Base-by-base conservation (phyloP, 2,113 vertebrate genomes). In the Anhinga rufa region DNA sequence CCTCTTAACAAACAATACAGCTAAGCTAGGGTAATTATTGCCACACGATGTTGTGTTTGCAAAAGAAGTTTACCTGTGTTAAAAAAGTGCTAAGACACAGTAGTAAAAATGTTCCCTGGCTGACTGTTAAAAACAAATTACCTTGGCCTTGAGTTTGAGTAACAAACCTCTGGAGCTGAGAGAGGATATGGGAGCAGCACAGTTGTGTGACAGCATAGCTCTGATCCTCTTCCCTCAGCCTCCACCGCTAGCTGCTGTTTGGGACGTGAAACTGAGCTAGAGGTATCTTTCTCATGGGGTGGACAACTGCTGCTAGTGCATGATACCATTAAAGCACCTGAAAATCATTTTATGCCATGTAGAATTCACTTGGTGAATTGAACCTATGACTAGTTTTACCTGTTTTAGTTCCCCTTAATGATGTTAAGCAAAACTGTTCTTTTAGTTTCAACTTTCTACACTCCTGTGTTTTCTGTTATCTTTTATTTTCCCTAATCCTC, bases 401-500 rank as follows among this genome's bases (percentile, higher is more conserved):
- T 61, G 10, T 66, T 82, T 92, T 57, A 54, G 14, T 61, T 82
- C 14, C 17, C 15, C 22, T 42, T 84, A 76, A 72, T 17, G 6
- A 51, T 17, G 9, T 57, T 48, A 68, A 70, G 29, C 34, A 75
- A 70, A 62, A 25, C 28, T 32, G 5, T 44, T 32, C 11, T 54
- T 38, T 46, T 46, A 5, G 14, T 60, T 78, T 69, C 57, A 71
- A 8, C 42, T 69, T 74, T 78, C 29, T 69, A 32, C 4, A 82
- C 6, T 44, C 11, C 10, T 14, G 6, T 57, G 5, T 40, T 82
- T 85, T 76, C 21, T 52, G 3, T 66, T 31, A 28, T 25, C 2
- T 16, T 42, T 46, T 20, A 10, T 2, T 2, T 0, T 4, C 0
- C 48, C 24, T 1, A 1, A 6, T 51, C 14, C 11, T 64, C 31